Conservation (phyloP, 1,140 invertebrate genomes). For the Belonocnema kinseyi region DNA sequence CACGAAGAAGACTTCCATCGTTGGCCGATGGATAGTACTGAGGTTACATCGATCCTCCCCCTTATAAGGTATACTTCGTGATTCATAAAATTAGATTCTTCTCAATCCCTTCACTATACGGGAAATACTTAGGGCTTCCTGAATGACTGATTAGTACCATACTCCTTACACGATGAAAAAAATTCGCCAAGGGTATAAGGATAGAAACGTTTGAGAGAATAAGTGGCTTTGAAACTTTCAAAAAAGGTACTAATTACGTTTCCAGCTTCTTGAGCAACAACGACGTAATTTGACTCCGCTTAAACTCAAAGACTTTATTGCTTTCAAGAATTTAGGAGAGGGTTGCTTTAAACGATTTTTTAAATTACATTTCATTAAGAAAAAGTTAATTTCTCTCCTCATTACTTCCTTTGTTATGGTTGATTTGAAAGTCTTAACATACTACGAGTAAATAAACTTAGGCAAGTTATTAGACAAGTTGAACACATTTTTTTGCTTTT, state of each 20-base stretch:
- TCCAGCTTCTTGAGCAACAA: conserved; percentile 11
- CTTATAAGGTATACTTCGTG: neutral
- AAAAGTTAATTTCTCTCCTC: neutral
- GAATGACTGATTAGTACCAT: neutral
- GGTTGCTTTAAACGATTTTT: conserved; percentile 6
- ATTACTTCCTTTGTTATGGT: no score
- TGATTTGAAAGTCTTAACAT: no score
- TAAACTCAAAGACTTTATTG: conserved; percentile 4
- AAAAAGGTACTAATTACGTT: conserved; percentile 24
- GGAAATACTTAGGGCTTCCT: neutral
- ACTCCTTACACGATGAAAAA: neutral
- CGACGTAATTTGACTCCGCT: conserved; percentile 8
- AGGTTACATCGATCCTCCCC: neutral
- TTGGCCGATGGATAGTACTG: neutral
- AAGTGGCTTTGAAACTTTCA: neutral
- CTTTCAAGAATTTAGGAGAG: conserved; percentile 11
- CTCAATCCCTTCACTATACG: neutral
- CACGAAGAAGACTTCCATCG: conserved; percentile 14
- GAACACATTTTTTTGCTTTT: no score
- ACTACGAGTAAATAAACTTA: no score
- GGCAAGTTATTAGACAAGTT: no score
- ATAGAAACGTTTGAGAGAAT: conserved; percentile 1
- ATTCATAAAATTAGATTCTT: neutral
- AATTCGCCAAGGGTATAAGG: neutral
- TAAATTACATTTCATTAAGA: conserved; percentile 6